Evolutionary conservation across 2,888 invertebrate species (phyloP), one percentile per base, ranked within the genome.

Genomic region (Germaria angustata): DNA sequence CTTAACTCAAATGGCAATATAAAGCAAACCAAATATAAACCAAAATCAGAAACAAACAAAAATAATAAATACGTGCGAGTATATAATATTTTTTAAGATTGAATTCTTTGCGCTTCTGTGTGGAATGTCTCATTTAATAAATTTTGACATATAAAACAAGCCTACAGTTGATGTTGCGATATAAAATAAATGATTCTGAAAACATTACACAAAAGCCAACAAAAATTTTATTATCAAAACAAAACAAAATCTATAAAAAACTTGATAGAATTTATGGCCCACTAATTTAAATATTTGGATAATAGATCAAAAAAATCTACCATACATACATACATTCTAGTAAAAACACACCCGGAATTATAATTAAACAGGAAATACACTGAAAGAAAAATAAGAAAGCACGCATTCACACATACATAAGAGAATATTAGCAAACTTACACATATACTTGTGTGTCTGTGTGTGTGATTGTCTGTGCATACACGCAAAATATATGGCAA

Each of bases 281-380:
- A 69, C 36, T 78, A 78, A 71, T 65, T 72, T 49, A 65, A 71
- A 65, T 78, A 57, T 63, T 49, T 63, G 41, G 39, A 59, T 44
- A 76, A 32, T 7, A 55, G 28, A 36, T 22, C 13, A 20, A 11
- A 44, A 9, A 53, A 17, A 36, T 9, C 32, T 15, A 9, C 9
- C n/a, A 53, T 15, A 46, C 6, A 32, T 34, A 13, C n/a, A 53
- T 15, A 46, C 6, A 32, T 34, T 28, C 20, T 6, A 34, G 11
- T 22, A 39, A 66, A 49, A 61, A 75, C 75, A 80, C 80, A 80
- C 80, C 75, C 80, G 66, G 68, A 51, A 72, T 79, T 63, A 73
- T 66, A 69, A 69, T 71, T 71, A 80, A 72, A 66, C 76, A 72
- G 51, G 63, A 80, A 76, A 75, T 77, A 76, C 57, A 49, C 32